Evolutionary conservation across 2,113 vertebrate species (phyloP).

Genomic region (Cephalopholis sonnerati): DNA sequence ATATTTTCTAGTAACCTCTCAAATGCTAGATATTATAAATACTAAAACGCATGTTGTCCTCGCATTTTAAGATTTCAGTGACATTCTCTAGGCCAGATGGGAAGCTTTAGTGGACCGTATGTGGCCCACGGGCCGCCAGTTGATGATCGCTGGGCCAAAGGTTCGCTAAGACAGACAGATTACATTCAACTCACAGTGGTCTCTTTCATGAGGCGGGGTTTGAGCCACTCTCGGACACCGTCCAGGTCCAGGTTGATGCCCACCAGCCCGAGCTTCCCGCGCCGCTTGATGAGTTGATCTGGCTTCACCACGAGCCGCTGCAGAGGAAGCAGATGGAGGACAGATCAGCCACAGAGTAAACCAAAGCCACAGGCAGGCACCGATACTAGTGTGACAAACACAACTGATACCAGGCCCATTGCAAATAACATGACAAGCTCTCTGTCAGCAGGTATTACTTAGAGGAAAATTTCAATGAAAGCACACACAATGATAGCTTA

Average conservation of each 20-base stretch:
- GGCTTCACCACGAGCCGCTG: conserved; percentile 96
- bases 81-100: too few relatives aligned
- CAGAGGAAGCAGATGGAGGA: not conserved
- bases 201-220: conserved; percentile 88
- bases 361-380: not conserved
- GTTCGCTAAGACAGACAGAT: not conserved
- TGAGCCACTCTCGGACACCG: conserved; percentile 92
- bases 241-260: conserved; percentile 92
- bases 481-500: not conserved
- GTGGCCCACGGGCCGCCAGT: too few relatives aligned
- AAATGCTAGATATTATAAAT: too few relatives aligned
- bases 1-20: too few relatives aligned
- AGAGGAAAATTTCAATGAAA: not conserved
- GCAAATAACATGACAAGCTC: not conserved
- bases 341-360: not conserved
- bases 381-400: not conserved
- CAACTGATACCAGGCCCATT: not conserved
- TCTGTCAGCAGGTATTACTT: not conserved
- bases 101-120: too few relatives aligned
- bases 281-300: conserved; percentile 96
- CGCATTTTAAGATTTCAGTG: too few relatives aligned
- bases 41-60: too few relatives aligned
- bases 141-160: too few relatives aligned
- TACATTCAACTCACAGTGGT: conserved; percentile 85
- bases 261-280: conserved; percentile 95